Evolutionary conservation across 53 echinoderm and acorn worm species (phyloP), one percentile per base, ranked within the genome.

Genomic region (Luidia sarsii): DNA sequence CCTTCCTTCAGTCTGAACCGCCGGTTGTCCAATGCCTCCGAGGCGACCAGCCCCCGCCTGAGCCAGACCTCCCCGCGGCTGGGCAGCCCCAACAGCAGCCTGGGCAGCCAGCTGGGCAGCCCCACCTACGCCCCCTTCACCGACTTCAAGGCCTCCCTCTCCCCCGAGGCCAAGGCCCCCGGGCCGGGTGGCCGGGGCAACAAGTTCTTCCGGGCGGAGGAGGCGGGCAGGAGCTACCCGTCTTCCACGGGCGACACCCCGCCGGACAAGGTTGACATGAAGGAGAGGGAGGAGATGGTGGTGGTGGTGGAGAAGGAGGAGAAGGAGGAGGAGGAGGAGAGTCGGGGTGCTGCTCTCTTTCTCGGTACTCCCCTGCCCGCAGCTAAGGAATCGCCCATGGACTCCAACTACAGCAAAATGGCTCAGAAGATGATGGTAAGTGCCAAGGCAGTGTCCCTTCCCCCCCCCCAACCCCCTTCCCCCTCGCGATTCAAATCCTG

Each of bases 381-480:
- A 53, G 41, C n/a, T 27, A 39, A 55, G 72, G 63, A 80, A 28
- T 67, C 67, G 30, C 27, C 37, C 33, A 46, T 32, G 72, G 80
- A 48, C 15, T 38, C 55, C 72, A 75, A 62, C 29, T 92, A 88
- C 70, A 92, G 92, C 69, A 68, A 75, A 30, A 49, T 53, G 52
- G 89, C 89, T 32, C 92, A 92, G 79, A 89, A 82, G 13, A 92
- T 92, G 92, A 92, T 92, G 92, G 92, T 92, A 75, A 13, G 83
- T 53, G 19, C 21, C n/a, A 63, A 4, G n/a, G n/a, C n/a, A n/a
- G n/a, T n/a, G n/a, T n/a, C n/a, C n/a, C n/a, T n/a, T n/a, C n/a
- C n/a, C n/a, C n/a, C n/a, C n/a, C n/a, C n/a, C n/a, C n/a, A n/a
- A n/a, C n/a, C n/a, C n/a, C n/a, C n/a, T n/a, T n/a, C n/a, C n/a